A percentile compares a stretch with the other conserved stretches of the same genome.
These are phyloP conservation scores for Mythimna ferrago DNA, from an alignment of 2,888 invertebrate species.

Conservation along the genomic window DNA sequence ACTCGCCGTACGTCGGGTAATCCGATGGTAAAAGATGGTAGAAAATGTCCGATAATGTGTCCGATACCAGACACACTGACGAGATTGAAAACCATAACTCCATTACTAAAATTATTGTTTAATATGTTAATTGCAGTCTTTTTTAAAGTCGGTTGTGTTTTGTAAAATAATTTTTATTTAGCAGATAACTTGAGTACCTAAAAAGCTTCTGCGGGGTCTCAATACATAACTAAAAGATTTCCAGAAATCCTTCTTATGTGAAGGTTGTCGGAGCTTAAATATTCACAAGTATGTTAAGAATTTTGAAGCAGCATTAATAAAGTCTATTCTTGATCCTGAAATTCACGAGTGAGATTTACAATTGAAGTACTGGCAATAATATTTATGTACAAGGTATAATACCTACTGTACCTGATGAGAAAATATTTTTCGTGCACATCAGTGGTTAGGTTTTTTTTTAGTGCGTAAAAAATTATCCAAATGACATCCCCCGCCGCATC, in stretches of 20 bases:
- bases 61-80: background rate
- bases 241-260: background rate
- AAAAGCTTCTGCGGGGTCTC: conserved; percentile 1
- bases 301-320: background rate
- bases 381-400: no score
- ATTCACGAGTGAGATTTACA: background rate
- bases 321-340: background rate
- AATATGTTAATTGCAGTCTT: background rate
- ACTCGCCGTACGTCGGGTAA: no score
- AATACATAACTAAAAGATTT: background rate
- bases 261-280: conserved; percentile 1
- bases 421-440: background rate
- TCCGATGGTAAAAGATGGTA: no score
- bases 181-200: no score
- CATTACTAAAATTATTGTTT: background rate
- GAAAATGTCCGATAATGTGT: background rate
- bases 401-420: background rate
- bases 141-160: background rate
- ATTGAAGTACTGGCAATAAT: background rate
- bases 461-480: no score
- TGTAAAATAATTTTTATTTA: background rate
- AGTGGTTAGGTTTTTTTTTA: background rate
- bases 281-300: background rate
- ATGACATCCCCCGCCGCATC: no score
- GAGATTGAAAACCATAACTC: background rate